A percentile compares a stretch with the other conserved stretches of the same genome.
These are phyloP conservation scores for Bos taurus DNA, from an alignment of 2,113 vertebrate species.

Conservation along the genomic window DNA sequence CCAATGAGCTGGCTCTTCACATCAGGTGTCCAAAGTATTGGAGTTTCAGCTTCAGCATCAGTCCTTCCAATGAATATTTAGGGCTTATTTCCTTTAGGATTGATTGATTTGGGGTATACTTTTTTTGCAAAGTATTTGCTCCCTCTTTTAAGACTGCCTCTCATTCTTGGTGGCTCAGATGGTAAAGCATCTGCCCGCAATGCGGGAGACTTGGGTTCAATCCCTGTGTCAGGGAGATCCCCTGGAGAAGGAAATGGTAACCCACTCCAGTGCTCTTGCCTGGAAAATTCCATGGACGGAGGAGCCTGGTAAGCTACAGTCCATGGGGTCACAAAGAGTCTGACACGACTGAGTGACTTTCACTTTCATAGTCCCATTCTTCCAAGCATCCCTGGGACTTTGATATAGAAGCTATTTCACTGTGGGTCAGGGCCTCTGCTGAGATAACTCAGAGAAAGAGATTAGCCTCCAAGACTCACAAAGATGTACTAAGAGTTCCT, in stretches of 20 bases:
- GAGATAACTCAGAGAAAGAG: neutral
- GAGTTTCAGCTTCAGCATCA: neutral
- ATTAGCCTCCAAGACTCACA: neutral
- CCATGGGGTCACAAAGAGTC: neutral
- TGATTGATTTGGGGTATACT: neutral
- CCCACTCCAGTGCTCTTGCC: neutral
- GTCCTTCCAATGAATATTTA: neutral
- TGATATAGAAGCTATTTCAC: neutral
- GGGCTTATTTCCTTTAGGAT: neutral
- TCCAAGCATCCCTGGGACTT: neutral
- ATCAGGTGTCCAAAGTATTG: neutral
- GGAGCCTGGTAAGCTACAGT: neutral
- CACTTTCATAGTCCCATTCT: neutral
- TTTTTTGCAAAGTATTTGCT: neutral
- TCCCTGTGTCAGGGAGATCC: neutral
- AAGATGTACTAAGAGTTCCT: neutral
- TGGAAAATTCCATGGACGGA: neutral
- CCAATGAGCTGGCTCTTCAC: neutral
- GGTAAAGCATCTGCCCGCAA: neutral
- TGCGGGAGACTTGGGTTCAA: neutral
- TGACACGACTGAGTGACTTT: rapidly evolving
- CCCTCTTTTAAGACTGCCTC: neutral
- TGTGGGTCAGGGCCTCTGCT: neutral
- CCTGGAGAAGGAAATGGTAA: neutral
- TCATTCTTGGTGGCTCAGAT: neutral